These are phyloP conservation scores for Sebastes oblongus DNA, from an alignment of 2,797 vertebrate species.

Conservation along the genomic window DNA sequence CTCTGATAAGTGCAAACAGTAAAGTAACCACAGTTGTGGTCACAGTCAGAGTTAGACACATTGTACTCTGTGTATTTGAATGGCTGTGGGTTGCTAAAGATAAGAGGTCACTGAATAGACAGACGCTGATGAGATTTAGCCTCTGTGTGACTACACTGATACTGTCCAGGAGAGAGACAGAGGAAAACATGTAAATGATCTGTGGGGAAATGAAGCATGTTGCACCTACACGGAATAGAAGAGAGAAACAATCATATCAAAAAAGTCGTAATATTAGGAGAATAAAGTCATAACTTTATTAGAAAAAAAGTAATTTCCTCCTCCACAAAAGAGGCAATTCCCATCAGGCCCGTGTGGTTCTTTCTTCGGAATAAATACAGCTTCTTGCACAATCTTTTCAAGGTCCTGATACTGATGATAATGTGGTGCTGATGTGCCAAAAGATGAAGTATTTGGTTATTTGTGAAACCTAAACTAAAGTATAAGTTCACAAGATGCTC, in stretches of 20 bases:
- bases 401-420: no score
- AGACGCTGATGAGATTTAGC: constrained; percentile 16
- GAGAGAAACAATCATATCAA: background rate
- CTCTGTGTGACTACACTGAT: background rate
- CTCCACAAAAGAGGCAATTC: no score
- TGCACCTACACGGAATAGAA: background rate
- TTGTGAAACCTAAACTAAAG: no score
- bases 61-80: constrained; percentile 20
- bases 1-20: constrained; percentile 55
- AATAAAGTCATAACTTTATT: no score
- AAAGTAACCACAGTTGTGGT: constrained; percentile 42
- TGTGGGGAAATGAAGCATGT: background rate
- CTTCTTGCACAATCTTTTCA: no score
- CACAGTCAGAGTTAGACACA: constrained; percentile 7
- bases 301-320: no score
- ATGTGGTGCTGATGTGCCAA: no score
- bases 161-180: background rate
- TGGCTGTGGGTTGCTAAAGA: constrained; percentile 9
- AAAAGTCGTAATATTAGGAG: no score
- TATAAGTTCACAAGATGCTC: no score
- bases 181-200: background rate
- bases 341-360: no score
- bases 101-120: constrained; percentile 21
- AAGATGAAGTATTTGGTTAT: no score
- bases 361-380: no score